phyloP scores from a whole-genome alignment of 2,888 invertebrate genomes.

The Acanthococcus lagerstroemiae region DNA sequence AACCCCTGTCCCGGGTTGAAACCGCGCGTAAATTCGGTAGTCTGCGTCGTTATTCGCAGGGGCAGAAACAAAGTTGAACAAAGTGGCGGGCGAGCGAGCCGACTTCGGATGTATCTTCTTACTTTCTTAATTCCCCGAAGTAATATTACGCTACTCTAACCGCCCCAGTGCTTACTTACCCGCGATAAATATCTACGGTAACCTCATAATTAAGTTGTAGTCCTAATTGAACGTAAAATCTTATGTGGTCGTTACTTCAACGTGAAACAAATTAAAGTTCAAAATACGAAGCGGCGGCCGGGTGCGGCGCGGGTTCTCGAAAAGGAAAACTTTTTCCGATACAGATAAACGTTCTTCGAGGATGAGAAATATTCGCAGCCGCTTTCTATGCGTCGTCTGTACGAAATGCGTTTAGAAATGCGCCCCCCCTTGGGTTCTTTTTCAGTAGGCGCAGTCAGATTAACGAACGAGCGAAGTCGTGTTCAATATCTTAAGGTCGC shows the following conservation, averaged over 20 bases:
- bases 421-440: too few relatives aligned
- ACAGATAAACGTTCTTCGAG: too few relatives aligned
- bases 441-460: too few relatives aligned
- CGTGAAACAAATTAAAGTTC: constrained; percentile 26
- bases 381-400: too few relatives aligned
- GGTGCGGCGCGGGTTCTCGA: too few relatives aligned
- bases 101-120: constrained; percentile 23
- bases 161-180: constrained; percentile 9
- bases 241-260: constrained; percentile 22
- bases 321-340: too few relatives aligned
- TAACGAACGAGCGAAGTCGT: too few relatives aligned
- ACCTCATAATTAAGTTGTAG: constrained; percentile 28
- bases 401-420: too few relatives aligned
- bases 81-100: neutral
- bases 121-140: constrained; percentile 26
- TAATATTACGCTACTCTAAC: constrained; percentile 17
- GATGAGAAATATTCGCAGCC: too few relatives aligned
- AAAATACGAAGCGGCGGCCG: constrained; percentile 2
- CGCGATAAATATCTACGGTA: constrained; percentile 25
- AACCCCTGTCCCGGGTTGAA: too few relatives aligned
- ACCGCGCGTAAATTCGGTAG: neutral
- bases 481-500: too few relatives aligned
- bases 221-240: constrained; percentile 31
- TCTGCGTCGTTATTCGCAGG: neutral
- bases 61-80: neutral